Base-by-base conservation (phyloP, 2,113 vertebrate species). In the Cheilinus undulatus region DNA sequence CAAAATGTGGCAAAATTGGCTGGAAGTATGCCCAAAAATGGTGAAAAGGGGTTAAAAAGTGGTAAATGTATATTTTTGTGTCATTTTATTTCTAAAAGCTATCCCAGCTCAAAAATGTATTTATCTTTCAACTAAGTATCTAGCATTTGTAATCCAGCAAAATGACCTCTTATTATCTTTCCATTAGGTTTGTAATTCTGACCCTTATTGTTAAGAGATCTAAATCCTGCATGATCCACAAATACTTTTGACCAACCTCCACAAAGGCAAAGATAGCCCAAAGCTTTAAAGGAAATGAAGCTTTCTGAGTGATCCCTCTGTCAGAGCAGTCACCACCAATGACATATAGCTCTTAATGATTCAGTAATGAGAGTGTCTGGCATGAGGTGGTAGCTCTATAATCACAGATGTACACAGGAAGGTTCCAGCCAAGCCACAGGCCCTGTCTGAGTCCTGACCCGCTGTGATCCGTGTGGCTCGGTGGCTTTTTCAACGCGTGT, bases 401-500 rank as follows among this genome's bases (percentile, higher is more conserved):
- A 88, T 85, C 81, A 82, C 76, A 85, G 83, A 85, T 83, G 78
- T 71, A 84, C 71, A 80, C 63, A 67, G 74, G 58, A 69, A 64
- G 40, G 51, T 54, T 20, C 61, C 45, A 67, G 84, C 90, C 88
- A 91, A 90, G 86, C 92, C 91, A 67, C 91, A 90, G 86, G 73
- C 86, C 82, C 77, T 81, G 84, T 90, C 84, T 84, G 58, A 73
- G 77, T 87, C 79, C 81, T 90, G 85, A 92, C 82, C 89, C 63
- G 45, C 89, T 88, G 81, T 86, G 83, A 89, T 88, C 83, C 46
- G 34, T 81, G 87, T 54, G 85, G 86, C 85, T 91, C 76, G 53
- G 88, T 70, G 88, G 88, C 90, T 93, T 87, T 30, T 82, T 85
- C 81, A 82, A 77, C 76, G 75, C 77, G 75, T 82, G 86, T 84